A percentile compares a stretch with the other conserved stretches of the same genome.
phyloP scores from a whole-genome alignment of 2,888 invertebrate genomes.

The Acanthococcus lagerstroemiae region DNA sequence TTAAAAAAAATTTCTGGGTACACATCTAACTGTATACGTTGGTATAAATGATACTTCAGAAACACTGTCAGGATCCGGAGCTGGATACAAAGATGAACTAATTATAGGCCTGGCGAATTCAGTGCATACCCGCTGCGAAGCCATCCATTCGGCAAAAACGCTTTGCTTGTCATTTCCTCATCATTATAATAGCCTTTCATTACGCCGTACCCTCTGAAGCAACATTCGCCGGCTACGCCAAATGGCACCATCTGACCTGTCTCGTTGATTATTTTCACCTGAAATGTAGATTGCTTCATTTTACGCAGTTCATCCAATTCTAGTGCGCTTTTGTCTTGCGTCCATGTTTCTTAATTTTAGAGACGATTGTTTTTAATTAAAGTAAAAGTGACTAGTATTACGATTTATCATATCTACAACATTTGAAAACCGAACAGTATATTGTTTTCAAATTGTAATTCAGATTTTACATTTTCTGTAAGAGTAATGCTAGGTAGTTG shows the following conservation, averaged over 20 bases:
- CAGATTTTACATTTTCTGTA: too few relatives aligned
- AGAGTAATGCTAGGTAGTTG: too few relatives aligned
- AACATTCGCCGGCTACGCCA: slow-evolving; percentile 64
- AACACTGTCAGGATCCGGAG: too few relatives aligned
- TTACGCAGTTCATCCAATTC: not conserved
- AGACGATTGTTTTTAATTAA: not conserved
- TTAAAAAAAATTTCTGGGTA: too few relatives aligned
- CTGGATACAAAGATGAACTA: too few relatives aligned
- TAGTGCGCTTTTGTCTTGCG: too few relatives aligned
- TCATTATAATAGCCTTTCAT: slow-evolving; percentile 79
- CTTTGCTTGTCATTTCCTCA: slow-evolving; percentile 59
- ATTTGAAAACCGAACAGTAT: too few relatives aligned
- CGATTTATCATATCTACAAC: too few relatives aligned
- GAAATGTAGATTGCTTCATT: not conserved
- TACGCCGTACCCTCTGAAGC: slow-evolving; percentile 60
- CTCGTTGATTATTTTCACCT: slow-evolving; percentile 53
- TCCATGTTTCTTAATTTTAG: not conserved
- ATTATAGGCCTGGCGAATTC: too few relatives aligned
- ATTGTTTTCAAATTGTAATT: too few relatives aligned
- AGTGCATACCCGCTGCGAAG: slow-evolving; percentile 62
- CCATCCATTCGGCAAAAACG: slow-evolving; percentile 54
- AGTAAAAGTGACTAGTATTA: slow-evolving; percentile 2
- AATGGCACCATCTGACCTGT: slow-evolving; percentile 56
- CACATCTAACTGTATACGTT: too few relatives aligned
- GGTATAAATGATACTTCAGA: too few relatives aligned